phyloP scores from a whole-genome alignment of 1,140 invertebrate genomes.

The Ceratoteleas bidentatus region DNA sequence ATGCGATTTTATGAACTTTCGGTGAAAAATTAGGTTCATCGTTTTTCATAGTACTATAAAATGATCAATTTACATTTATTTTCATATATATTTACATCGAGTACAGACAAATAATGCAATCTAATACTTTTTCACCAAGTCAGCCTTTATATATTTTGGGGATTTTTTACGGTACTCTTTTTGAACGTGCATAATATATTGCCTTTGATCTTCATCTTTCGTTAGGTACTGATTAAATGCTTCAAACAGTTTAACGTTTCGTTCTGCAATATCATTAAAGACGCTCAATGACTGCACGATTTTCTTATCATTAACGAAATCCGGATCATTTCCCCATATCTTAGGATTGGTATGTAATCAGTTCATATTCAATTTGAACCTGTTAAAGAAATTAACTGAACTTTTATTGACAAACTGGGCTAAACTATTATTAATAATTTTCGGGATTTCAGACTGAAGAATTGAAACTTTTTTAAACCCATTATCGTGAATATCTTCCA shows the following conservation, averaged over 20 bases:
- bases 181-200: not conserved
- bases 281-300: conserved; percentile 29
- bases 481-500: not conserved
- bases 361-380: conserved; percentile 9
- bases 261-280: conserved; percentile 30
- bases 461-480: conserved; percentile 5
- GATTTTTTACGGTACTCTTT: not conserved
- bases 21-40: no score
- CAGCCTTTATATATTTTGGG: not conserved
- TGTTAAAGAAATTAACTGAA: conserved; percentile 10
- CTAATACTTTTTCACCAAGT: not conserved
- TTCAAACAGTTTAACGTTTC: conserved; percentile 35
- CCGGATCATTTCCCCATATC: no score
- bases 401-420: conserved; percentile 11
- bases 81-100: no score
- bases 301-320: conserved; percentile 9
- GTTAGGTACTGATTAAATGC: conserved; percentile 21
- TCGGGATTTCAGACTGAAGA: not conserved
- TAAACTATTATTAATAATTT: conserved; percentile 5
- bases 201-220: conserved; percentile 10
- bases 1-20: no score
- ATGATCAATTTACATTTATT: no score
- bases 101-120: no score
- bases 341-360: no score
- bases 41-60: no score